Conservation (phyloP, 2,888 invertebrate genomes). For the Amaurobius ferox region DNA sequence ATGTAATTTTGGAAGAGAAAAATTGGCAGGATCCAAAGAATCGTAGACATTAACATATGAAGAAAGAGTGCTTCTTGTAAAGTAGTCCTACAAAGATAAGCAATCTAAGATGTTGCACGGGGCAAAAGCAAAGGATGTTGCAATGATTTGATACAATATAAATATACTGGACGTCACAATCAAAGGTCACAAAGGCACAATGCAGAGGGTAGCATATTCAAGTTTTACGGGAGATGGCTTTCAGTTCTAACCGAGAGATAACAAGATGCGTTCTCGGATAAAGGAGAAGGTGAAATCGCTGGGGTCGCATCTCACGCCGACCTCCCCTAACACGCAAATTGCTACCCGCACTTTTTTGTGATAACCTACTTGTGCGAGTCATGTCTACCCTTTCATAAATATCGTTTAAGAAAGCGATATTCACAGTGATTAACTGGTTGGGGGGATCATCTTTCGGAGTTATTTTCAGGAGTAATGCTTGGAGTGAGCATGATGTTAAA, state of each 20-base stretch:
- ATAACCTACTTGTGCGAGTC: slow-evolving; percentile 28
- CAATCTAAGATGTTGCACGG: too few species aligned
- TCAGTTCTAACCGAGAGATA: background rate
- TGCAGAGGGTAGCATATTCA: too few species aligned
- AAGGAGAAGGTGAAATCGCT: slow-evolving; percentile 36
- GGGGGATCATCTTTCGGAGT: background rate
- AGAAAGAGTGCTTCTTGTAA: too few species aligned
- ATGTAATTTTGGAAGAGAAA: too few species aligned
- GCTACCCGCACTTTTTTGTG: slow-evolving; percentile 44
- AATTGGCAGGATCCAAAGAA: too few species aligned
- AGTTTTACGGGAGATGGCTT: too few species aligned
- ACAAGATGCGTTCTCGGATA: background rate
- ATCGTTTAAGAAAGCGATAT: background rate
- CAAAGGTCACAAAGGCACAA: too few species aligned
- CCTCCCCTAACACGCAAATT: slow-evolving; percentile 42
- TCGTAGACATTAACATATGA: too few species aligned
- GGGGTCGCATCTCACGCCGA: slow-evolving; percentile 24
- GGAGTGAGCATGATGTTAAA: background rate
- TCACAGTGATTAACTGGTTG: slow-evolving; percentile 2
- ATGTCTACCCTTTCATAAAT: background rate
- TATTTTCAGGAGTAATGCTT: background rate
- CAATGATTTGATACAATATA: too few species aligned
- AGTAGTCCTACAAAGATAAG: too few species aligned
- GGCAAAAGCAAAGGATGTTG: too few species aligned
- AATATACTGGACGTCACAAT: too few species aligned